Conservation (phyloP, 1,140 invertebrate species). For the Philotrypesis tridentata region DNA sequence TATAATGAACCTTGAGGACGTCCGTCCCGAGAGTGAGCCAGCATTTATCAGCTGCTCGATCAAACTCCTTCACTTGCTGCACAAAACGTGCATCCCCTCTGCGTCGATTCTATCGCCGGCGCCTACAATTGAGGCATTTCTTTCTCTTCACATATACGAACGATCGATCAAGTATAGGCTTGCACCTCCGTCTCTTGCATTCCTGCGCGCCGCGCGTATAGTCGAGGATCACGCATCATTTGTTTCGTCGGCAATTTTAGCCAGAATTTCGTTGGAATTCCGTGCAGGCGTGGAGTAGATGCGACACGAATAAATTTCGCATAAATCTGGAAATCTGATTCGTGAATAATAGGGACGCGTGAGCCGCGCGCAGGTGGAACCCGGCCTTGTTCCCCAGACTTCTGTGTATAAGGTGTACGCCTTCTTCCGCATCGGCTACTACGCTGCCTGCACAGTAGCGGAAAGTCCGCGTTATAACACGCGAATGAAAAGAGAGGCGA, state of each 20-base stretch:
- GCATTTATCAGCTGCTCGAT: constrained; percentile 28
- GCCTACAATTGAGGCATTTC: neutral
- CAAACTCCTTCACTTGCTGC: constrained; percentile 6
- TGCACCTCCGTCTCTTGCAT: too few relatives aligned
- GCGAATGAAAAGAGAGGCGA: constrained; percentile 3
- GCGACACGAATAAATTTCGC: constrained; percentile 19
- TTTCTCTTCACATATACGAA: neutral
- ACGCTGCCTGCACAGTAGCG: neutral
- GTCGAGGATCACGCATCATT: too few relatives aligned
- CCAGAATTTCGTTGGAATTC: too few relatives aligned
- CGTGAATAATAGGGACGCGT: neutral
- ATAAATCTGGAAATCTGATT: constrained; percentile 34
- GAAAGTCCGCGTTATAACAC: constrained; percentile 35
- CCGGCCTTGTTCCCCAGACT: neutral
- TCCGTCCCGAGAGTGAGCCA: neutral
- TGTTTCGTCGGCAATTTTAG: too few relatives aligned
- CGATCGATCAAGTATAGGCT: too few relatives aligned
- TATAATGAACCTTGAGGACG: constrained; percentile 27
- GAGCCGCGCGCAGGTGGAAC: constrained; percentile 23
- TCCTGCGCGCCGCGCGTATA: too few relatives aligned
- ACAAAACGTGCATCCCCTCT: neutral
- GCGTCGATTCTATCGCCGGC: neutral
- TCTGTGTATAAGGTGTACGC: neutral
- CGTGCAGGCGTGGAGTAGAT: too few relatives aligned
- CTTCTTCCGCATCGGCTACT: constrained; percentile 17